Evolutionary conservation across 2,113 vertebrate genomes (phyloP).

Genomic region (Puffinus mauretanicus): DNA sequence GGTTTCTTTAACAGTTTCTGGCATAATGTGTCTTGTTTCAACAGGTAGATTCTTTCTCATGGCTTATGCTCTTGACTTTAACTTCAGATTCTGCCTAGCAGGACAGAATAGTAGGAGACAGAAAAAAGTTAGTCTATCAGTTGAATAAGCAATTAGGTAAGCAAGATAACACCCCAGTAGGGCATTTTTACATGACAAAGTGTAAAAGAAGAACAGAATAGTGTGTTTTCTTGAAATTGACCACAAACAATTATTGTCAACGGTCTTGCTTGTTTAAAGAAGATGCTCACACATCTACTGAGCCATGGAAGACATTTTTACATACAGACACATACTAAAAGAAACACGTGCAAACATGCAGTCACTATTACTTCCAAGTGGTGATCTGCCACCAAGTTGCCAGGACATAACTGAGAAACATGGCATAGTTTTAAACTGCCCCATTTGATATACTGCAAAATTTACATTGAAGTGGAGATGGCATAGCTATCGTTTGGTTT

Average conservation of each 20-base stretch:
- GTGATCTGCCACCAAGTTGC: background rate
- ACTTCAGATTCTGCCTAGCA: background rate
- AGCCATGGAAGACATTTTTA: background rate
- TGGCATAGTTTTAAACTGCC: background rate
- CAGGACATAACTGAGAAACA: background rate
- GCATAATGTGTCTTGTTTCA: background rate
- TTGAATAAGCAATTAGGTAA: background rate
- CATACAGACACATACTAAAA: background rate
- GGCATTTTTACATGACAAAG: background rate
- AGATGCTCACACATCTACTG: background rate
- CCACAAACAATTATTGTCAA: background rate
- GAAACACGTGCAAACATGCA: background rate
- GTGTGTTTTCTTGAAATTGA: background rate
- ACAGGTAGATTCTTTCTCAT: background rate
- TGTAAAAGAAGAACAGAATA: background rate
- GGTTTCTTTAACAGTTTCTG: background rate
- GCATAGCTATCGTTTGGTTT: background rate
- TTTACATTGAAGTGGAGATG: background rate
- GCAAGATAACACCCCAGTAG: background rate
- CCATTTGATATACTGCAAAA: background rate
- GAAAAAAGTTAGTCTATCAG: background rate
- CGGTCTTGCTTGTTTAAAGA: background rate
- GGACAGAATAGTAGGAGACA: background rate
- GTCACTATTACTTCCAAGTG: background rate
- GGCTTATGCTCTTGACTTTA: background rate